A percentile compares a stretch with the other conserved stretches of the same genome.
These are phyloP conservation scores for Gonatopus flavifemur DNA, from an alignment of 1,140 invertebrate species.

Conservation along the genomic window DNA sequence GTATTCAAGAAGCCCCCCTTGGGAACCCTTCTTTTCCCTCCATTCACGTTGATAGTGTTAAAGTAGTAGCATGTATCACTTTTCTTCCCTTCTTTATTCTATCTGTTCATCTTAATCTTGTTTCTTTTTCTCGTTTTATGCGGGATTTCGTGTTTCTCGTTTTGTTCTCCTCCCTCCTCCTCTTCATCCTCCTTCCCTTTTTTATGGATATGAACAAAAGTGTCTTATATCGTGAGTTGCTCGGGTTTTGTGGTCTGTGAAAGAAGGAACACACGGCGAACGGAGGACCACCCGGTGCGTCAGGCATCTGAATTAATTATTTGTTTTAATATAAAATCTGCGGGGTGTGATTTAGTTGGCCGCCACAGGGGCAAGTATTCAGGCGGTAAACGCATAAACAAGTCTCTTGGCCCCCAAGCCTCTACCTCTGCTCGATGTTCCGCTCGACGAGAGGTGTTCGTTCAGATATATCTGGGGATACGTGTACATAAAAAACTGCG, in stretches of 20 bases:
- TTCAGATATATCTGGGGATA: too few species aligned
- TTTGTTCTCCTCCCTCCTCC: not conserved
- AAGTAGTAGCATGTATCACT: slow-evolving; percentile 25
- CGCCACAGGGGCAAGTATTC: slow-evolving; percentile 42
- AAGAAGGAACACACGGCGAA: slow-evolving; percentile 12
- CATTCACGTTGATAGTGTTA: slow-evolving; percentile 28
- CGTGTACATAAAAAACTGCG: too few species aligned
- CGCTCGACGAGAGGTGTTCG: too few species aligned
- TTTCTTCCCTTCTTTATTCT: not conserved
- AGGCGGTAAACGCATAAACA: slow-evolving; percentile 46
- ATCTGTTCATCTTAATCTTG: not conserved
- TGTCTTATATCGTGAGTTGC: slow-evolving; percentile 12
- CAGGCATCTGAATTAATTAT: slow-evolving; percentile 56
- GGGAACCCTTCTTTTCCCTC: too few species aligned
- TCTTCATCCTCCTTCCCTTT: slow-evolving; percentile 3
- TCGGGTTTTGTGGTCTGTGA: slow-evolving; percentile 10
- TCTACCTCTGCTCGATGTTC: too few species aligned
- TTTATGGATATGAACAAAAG: slow-evolving; percentile 18
- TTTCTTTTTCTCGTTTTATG: too few species aligned
- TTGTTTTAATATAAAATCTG: slow-evolving; percentile 59
- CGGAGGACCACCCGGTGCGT: slow-evolving; percentile 50
- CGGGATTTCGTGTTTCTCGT: not conserved
- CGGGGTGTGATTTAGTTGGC: slow-evolving; percentile 54
- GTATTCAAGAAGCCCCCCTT: too few species aligned
- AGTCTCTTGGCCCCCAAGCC: slow-evolving; percentile 28